A percentile compares a stretch with the other conserved stretches of the same genome.
These are phyloP conservation scores for Scaptomyza tumidula DNA, from an alignment of 2,888 invertebrate genomes.

Conservation along the genomic window DNA sequence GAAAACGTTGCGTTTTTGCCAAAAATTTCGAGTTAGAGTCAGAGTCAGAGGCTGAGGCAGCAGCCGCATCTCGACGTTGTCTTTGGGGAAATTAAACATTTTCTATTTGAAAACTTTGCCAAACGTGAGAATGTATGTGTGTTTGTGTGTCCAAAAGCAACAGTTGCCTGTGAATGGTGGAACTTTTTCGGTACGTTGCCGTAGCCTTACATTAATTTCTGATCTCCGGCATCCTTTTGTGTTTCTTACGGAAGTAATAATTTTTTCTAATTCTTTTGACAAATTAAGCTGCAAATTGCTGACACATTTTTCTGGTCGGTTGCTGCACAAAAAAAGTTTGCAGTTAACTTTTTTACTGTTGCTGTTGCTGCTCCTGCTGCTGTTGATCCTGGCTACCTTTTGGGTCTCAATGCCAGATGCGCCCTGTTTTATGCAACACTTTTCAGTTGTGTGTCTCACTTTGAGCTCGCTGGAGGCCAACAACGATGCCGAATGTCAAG, in stretches of 20 bases:
- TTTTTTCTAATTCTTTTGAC: slow-evolving; percentile 69
- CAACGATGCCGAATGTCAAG: slow-evolving; percentile 58
- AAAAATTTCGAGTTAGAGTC: slow-evolving; percentile 6
- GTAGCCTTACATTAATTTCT: slow-evolving; percentile 44
- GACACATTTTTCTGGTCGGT: slow-evolving; percentile 34
- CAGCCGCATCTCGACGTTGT: slow-evolving; percentile 62
- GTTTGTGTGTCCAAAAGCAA: slow-evolving; percentile 49
- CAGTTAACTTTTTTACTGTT: slow-evolving; percentile 10
- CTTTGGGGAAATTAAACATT: slow-evolving; percentile 83
- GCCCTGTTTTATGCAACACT: slow-evolving; percentile 49
- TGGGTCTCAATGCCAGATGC: slow-evolving; percentile 23
- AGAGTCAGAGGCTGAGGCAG: slow-evolving; percentile 21
- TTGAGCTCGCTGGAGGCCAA: slow-evolving; percentile 19
- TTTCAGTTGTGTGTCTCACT: slow-evolving; percentile 11
- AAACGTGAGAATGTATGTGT: slow-evolving; percentile 40
- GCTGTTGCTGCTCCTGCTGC: not conserved
- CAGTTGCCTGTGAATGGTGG: slow-evolving; percentile 57
- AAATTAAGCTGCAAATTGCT: slow-evolving; percentile 69
- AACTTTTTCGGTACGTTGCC: too few species aligned
- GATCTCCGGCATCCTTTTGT: slow-evolving; percentile 37
- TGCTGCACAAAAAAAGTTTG: slow-evolving; percentile 18
- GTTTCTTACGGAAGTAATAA: slow-evolving; percentile 64
- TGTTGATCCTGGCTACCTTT: not conserved
- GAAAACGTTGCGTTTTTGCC: slow-evolving; percentile 69
- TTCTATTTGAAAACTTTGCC: slow-evolving; percentile 78